Evolutionary conservation across 2,113 vertebrate genomes (phyloP), one percentile per base, ranked within the genome.

Genomic region (Syngnathus typhle): DNA sequence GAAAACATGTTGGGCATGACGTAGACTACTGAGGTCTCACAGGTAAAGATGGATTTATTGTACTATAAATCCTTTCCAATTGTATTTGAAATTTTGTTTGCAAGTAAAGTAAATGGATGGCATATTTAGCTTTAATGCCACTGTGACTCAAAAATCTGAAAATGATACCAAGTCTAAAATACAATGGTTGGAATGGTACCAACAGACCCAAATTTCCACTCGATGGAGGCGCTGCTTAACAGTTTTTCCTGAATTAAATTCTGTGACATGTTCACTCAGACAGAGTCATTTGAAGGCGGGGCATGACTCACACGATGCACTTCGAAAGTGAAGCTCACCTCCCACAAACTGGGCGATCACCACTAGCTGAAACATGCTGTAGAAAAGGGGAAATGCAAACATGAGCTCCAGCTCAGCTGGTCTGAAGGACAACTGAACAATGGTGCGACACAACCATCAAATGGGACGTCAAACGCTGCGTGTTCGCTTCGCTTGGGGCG

Each of bases 301-400:
- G 27, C 27, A 32, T 32, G 27, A 2, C 27, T 32, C 27, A 32
- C 3, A 32, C 27, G 3, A 32, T 32, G 27, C 27, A 32, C 27
- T 32, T 32, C 27, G 27, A 32, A 32, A 32, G 27, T 23, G 23
- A 27, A 1, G 18, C 47, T 90, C 88, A 98, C 96, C 60, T 92
- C 64, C 91, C 54, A 98, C 80, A 37, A 88, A 67, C 3, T 91
- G 0, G 1, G 76, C 8, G 0, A 91, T 93, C 23, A 92, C 83
- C 0, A 32, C 1, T 0, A 98, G 43, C 87, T 99, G 97, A 87
- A 98, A 98, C 80, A 98, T 91, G 75, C 92, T 96, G 85, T 98
- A 99, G 90, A 99, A 90, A 68, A 99, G 93, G 0, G 96, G 96
- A 84, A 99, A 98, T 6, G 93, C 89, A 73, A 98, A 98, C 88